Percentiles rank a stretch among this genome's conserved stretches.
phyloP scores from a whole-genome alignment of 2,888 invertebrate genomes.

The Stegophylla sp. region DNA sequence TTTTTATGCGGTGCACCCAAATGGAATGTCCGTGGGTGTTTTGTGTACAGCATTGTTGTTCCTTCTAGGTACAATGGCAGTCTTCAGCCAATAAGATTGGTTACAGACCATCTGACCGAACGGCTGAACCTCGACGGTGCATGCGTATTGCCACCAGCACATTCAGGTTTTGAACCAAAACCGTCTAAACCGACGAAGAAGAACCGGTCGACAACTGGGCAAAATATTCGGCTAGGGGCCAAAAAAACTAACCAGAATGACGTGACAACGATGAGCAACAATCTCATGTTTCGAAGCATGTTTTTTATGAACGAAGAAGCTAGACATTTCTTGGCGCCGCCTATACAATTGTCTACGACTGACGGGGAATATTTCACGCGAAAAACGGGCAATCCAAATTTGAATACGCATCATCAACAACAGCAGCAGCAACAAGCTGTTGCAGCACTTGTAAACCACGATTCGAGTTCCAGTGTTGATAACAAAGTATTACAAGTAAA shows the following conservation, averaged over 20 bases:
- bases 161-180: constrained; percentile 5
- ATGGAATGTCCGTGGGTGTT: constrained; percentile 20
- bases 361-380: constrained; percentile 63
- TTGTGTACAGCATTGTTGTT: not conserved
- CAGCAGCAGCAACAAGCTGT: constrained; percentile 57
- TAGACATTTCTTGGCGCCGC: constrained; percentile 63
- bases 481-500: constrained; percentile 45
- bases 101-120: constrained; percentile 62
- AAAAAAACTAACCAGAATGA: constrained; percentile 52
- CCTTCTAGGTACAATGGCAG: constrained; percentile 42
- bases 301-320: constrained; percentile 63
- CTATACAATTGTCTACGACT: constrained; percentile 62
- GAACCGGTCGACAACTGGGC: constrained; percentile 4
- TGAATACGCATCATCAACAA: constrained; percentile 58
- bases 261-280: constrained; percentile 62
- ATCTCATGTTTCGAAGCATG: constrained; percentile 63
- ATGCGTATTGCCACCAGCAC: not conserved
- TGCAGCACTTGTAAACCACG: constrained; percentile 47
- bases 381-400: constrained; percentile 60
- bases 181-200: constrained; percentile 8
- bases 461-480: constrained; percentile 54
- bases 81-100: constrained; percentile 62
- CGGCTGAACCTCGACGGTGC: constrained; percentile 61
- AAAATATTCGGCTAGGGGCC: constrained; percentile 43
- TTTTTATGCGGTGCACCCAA: not conserved